Evolutionary conservation across 2,113 vertebrate genomes (phyloP), one percentile per base, ranked within the genome.

Genomic region (Plecturocebus donacophilus): DNA sequence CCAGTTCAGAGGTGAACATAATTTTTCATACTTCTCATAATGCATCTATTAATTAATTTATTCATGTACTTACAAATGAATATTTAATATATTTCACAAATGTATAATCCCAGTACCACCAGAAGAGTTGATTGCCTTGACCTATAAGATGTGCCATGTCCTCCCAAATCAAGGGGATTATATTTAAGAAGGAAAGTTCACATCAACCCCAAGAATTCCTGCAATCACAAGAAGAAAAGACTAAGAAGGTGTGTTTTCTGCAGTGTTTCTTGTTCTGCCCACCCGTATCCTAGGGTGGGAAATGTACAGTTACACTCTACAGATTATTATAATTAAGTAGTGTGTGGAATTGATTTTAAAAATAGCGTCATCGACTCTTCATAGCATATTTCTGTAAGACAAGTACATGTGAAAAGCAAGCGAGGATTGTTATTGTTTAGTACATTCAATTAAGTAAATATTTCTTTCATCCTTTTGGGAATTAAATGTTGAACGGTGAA

Each of bases 371-470:
- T 88, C 27, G 1, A 77, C 71, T 82, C 93, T 95, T 96, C 92
- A 47, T n/a, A 40, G 68, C 38, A 5, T 82, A 75, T 93, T 91
- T 97, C 64, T 86, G 52, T 88, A 95, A 88, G 64, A 91, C 71
- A 96, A 73, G 35, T 85, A 42, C 12, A 87, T 4, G 17, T 68
- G 66, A 94, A 95, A 96, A 87, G 76, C 61, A 94, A 97, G 52
- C 1, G 0, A 96, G 86, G 70, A 79, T 66, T 71, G 73, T 49
- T 73, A 94, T 86, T 95, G 93, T 94, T 97, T 85, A 77, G 82
- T 85, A 86, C 10, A 35, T 96, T 97, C 96, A 96, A 97, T 96
- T 96, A 97, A 95, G 58, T 82, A 93, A 83, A 54, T 96, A 96
- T 96, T 97, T 98, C 93, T 95, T 96, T 97, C 71, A 82, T 17